Evolutionary conservation across 2,888 invertebrate genomes (phyloP), one percentile per base, ranked within the genome.

Genomic region (Bedellia somnulentella): DNA sequence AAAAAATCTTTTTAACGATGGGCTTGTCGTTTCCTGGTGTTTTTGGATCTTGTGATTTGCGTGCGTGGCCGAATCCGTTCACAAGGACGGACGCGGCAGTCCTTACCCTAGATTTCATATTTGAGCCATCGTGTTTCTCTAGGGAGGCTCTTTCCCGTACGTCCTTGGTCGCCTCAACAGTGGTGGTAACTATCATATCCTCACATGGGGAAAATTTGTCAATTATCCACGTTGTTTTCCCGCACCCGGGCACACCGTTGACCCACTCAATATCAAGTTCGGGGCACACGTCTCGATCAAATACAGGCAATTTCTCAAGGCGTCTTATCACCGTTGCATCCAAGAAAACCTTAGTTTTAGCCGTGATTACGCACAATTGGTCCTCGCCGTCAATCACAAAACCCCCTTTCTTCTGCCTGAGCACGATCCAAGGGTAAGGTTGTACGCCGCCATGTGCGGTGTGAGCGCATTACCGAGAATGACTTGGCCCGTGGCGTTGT

Each of bases 51-150:
- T 15, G 13, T 30, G 6, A 2, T 23, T 25, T 6, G 13, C 15
- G 10, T 9, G 13, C n/a, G n/a, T n/a, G n/a, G 6, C n/a, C 10
- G 6, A 30, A 5, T 2, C 37, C 37, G 11, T 37, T 35, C 0
- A 30, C 29, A 15, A 32, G 13, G 1, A 32, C 6, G n/a, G 30
- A 34, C 12, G 31, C 35, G 13, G 27, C n/a, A 13, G 35, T 30
- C 27, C 15, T 15, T 18, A 21, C 15, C 15, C 12, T 29, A 16
- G 15, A 17, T 9, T 10, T 10, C n/a, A n/a, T n/a, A n/a, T n/a
- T n/a, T n/a, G n/a, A n/a, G n/a, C n/a, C n/a, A n/a, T n/a, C n/a
- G n/a, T n/a, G n/a, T n/a, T n/a, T n/a, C n/a, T n/a, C n/a, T n/a
- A n/a, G n/a, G 6, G 21, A n/a, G 30, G 22, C 26, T 25, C 33